A percentile compares a stretch with the other conserved stretches of the same genome.
phyloP scores from a whole-genome alignment of 2,113 vertebrate genomes.

The Collichthys lucidus region DNA sequence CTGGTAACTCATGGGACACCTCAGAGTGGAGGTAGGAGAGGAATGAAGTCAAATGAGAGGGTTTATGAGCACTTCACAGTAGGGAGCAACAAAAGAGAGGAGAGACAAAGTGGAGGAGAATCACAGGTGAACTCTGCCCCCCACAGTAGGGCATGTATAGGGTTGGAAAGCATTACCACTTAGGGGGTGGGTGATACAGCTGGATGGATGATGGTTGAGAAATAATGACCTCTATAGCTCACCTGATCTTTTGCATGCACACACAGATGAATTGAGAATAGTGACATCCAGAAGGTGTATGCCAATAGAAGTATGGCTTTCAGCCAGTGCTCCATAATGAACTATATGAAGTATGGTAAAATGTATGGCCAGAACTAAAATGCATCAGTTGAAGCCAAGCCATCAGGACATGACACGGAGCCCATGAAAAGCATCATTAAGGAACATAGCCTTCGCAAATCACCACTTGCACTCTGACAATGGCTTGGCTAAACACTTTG shows the following conservation, averaged over 20 bases:
- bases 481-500: conserved; percentile 53
- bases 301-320: neutral
- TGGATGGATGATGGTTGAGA: conserved; percentile 6
- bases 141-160: conserved; percentile 7
- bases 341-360: conserved; percentile 23
- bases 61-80: neutral
- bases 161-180: conserved; percentile 28
- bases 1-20: conserved; percentile 51
- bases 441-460: conserved; percentile 52
- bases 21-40: conserved; percentile 10
- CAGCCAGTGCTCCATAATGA: conserved; percentile 37
- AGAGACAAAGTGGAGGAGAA: neutral
- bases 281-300: neutral
- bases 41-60: neutral
- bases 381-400: conserved; percentile 36
- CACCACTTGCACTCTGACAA: conserved; percentile 47
- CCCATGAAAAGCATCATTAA: conserved; percentile 56
- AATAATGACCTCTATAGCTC: conserved; percentile 31
- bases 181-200: neutral
- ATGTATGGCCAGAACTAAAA: conserved; percentile 19
- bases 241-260: neutral
- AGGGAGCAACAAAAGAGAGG: conserved; percentile 1
- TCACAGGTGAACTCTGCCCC: conserved; percentile 11
- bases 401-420: conserved; percentile 37
- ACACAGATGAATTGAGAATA: conserved; percentile 1